Evolutionary conservation across 2,113 vertebrate species (phyloP).

Genomic region (Stigmatopora nigra): DNA sequence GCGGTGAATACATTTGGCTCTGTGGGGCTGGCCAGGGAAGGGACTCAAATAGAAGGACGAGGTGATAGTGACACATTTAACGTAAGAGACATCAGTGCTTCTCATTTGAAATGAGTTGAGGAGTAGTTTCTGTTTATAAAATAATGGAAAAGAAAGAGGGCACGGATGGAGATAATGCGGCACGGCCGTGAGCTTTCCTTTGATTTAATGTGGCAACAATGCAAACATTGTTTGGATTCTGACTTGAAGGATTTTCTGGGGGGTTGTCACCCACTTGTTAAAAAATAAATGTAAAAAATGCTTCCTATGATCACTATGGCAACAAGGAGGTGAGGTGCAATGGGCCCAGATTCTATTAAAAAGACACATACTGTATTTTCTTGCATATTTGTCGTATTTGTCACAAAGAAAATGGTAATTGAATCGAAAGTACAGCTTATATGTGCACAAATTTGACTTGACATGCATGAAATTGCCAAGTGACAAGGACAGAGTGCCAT

Average conservation of each 20-base stretch:
- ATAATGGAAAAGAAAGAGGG: slow-evolving; percentile 9
- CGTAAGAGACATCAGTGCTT: slow-evolving; percentile 16
- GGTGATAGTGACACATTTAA: slow-evolving; percentile 47
- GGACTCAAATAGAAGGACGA: slow-evolving; percentile 35
- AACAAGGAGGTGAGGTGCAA: slow-evolving; percentile 20
- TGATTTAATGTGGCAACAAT: slow-evolving; percentile 32
- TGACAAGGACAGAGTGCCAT: no score
- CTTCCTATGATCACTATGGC: slow-evolving; percentile 43
- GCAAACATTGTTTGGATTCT: slow-evolving; percentile 5
- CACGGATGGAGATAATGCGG: slow-evolving; percentile 33
- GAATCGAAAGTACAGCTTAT: no score
- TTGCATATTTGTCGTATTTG: no score
- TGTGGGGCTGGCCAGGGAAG: neutral
- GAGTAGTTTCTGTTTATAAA: neutral
- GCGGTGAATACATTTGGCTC: neutral
- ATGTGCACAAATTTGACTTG: no score
- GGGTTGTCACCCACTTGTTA: slow-evolving; percentile 13
- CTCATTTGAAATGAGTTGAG: slow-evolving; percentile 6
- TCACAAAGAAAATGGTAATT: no score
- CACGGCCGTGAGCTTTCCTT: slow-evolving; percentile 14
- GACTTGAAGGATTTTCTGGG: neutral
- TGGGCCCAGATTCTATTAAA: slow-evolving; percentile 25
- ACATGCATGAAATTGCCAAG: no score
- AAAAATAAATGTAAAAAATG: neutral
- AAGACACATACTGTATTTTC: no score